A percentile compares a stretch with the other conserved stretches of the same genome.
phyloP scores from a whole-genome alignment of 2,888 invertebrate genomes.

The Deroplatys truncata region DNA sequence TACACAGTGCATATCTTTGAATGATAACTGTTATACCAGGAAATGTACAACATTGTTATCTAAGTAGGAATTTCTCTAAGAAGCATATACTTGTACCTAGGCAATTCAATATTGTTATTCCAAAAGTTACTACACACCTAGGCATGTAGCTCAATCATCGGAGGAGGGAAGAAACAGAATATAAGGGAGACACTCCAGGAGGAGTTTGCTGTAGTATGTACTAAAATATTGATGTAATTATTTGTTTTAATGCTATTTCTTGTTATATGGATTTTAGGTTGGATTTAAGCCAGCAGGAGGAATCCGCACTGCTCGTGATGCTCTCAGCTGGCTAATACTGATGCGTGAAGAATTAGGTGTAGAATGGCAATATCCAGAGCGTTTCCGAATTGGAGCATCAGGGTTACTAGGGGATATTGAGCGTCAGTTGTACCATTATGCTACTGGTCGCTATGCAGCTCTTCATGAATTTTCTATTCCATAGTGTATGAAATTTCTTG shows the following conservation, averaged over 20 bases:
- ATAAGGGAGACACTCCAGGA: too few species aligned
- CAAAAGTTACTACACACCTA: too few species aligned
- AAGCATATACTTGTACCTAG: too few species aligned
- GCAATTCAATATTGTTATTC: too few species aligned
- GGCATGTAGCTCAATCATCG: too few species aligned
- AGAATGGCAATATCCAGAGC: slow-evolving; percentile 73
- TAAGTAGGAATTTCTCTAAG: too few species aligned
- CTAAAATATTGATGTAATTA: not conserved
- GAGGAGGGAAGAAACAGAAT: too few species aligned
- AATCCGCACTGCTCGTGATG: slow-evolving; percentile 78
- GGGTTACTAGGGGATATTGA: slow-evolving; percentile 79
- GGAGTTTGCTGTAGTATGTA: not conserved
- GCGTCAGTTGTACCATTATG: slow-evolving; percentile 47
- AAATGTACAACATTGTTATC: too few species aligned
- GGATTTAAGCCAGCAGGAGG: slow-evolving; percentile 99
- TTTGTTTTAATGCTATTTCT: not conserved
- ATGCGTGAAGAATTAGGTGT: slow-evolving; percentile 80
- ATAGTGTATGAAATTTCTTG: not conserved
- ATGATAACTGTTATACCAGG: too few species aligned
- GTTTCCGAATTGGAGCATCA: slow-evolving; percentile 94
- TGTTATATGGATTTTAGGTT: slow-evolving; percentile 53
- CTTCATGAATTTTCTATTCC: slow-evolving; percentile 42
- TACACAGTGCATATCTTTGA: too few species aligned
- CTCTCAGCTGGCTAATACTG: slow-evolving; percentile 80
- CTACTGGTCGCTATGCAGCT: slow-evolving; percentile 40